Percentiles rank a stretch among this genome's conserved stretches.
Evolutionary conservation across 1,140 invertebrate genomes (phyloP).

Genomic region (Stenopsyche tienmushanensis): DNA sequence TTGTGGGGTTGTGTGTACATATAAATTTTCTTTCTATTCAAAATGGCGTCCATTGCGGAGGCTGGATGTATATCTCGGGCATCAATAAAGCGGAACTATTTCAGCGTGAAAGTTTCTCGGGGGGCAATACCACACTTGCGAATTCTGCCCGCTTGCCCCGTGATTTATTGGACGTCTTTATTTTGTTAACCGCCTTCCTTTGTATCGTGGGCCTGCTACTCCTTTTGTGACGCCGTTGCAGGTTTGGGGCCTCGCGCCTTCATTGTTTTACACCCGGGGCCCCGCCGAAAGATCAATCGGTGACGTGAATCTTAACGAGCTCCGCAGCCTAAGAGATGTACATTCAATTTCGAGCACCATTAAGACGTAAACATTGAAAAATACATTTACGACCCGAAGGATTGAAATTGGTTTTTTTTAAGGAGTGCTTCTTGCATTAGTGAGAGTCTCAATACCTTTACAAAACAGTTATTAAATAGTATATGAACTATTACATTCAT

Average conservation of each 20-base stretch:
- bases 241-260: not conserved
- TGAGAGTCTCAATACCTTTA: no score
- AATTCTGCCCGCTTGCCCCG: constrained; percentile 11
- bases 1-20: not conserved
- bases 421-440: no score
- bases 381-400: no score
- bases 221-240: constrained; percentile 5
- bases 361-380: no score
- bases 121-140: constrained; percentile 12
- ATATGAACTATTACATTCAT: no score
- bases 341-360: no score
- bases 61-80: not conserved
- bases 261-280: constrained; percentile 13
- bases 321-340: not conserved
- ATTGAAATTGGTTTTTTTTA: no score
- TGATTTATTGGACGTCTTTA: constrained; percentile 33
- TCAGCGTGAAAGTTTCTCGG: constrained; percentile 1
- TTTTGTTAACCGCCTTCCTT: constrained; percentile 27
- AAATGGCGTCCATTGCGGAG: not conserved
- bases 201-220: constrained; percentile 17
- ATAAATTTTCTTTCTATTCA: constrained; percentile 3
- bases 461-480: no score
- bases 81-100: constrained; percentile 10
- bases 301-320: constrained; percentile 16
- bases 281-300: constrained; percentile 1